A percentile compares a stretch with the other conserved stretches of the same genome.
phyloP scores from a whole-genome alignment of 2,888 invertebrate species.

The Watsonalla binaria region DNA sequence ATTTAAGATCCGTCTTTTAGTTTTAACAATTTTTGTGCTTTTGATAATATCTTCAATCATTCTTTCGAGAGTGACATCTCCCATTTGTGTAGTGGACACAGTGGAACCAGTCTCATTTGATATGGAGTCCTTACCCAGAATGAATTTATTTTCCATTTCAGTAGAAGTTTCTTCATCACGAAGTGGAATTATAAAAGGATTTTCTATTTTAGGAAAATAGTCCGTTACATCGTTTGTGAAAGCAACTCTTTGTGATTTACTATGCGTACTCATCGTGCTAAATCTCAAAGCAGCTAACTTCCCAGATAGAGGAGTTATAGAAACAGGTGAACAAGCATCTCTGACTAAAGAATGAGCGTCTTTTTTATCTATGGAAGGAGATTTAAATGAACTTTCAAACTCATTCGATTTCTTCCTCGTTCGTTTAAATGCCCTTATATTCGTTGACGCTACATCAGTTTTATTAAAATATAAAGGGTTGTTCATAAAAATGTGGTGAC shows the following conservation, averaged over 20 bases:
- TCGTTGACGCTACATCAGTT: slow-evolving; percentile 45
- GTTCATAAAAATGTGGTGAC: slow-evolving; percentile 68
- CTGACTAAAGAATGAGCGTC: slow-evolving; percentile 60
- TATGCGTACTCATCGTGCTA: slow-evolving; percentile 69
- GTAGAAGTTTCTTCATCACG: slow-evolving; percentile 68
- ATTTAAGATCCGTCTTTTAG: slow-evolving; percentile 55
- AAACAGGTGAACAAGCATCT: slow-evolving; percentile 70
- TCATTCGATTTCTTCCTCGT: slow-evolving; percentile 69
- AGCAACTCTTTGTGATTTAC: slow-evolving; percentile 47
- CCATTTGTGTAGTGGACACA: slow-evolving; percentile 74
- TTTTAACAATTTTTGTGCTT: slow-evolving; percentile 73
- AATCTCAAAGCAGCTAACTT: slow-evolving; percentile 79
- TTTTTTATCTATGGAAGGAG: slow-evolving; percentile 65
- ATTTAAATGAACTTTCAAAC: slow-evolving; percentile 69
- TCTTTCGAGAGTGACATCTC: slow-evolving; percentile 75
- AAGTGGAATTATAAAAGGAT: slow-evolving; percentile 54
- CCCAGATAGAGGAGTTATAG: slow-evolving; percentile 80
- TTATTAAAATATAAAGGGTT: slow-evolving; percentile 74
- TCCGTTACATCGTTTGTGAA: slow-evolving; percentile 66
- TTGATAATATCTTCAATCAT: slow-evolving; percentile 82
- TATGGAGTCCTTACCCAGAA: slow-evolving; percentile 55
- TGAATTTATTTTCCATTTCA: slow-evolving; percentile 75
- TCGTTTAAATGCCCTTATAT: slow-evolving; percentile 62
- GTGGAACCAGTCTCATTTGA: slow-evolving; percentile 61
- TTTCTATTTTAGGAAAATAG: slow-evolving; percentile 73